Base-by-base conservation (phyloP, 2,113 vertebrate species). In the Paraplagusia blochii region DNA sequence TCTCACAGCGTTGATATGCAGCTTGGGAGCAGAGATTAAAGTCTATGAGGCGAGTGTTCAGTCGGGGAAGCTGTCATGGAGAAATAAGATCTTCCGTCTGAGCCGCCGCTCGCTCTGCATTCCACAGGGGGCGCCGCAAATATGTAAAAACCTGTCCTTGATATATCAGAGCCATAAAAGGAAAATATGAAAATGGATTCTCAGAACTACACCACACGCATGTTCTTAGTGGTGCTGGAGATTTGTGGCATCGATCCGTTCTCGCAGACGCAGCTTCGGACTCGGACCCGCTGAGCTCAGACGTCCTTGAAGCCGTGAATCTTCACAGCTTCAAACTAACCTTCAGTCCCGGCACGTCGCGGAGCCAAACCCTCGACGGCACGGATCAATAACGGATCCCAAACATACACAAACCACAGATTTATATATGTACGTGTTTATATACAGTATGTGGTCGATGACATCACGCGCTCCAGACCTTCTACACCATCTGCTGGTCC, bases 11-110 rank as follows among this genome's bases (percentile, higher is more conserved):
- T 42, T 72, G 58, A 58, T 79, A 53, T 72, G 67, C 22, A n/a
- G 74, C 47, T 69, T 60, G 69, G 69, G 71, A 76, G 73, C 3
- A n/a, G 35, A 76, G 75, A 76, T 81, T 69, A 74, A 67, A 76
- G 53, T 66, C 66, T 59, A 61, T 56, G 57, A 73, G 56, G 40
- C 1, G 22, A 69, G 58, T 64, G 66, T 33, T 29, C 22, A 29
- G 64, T 80, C 54, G 55, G 50, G 53, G 74, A 69, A 51, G 42
- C 52, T 55, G 58, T 58, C 75, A 74, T 9, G 50, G 74, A 53
- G 15, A 63, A 56, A 72, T 64, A 60, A 63, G 33, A 74, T 73
- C 66, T 12, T 39, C n/a, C 11, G 33, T 12, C 54, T 62, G 35
- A 61, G 66, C 69, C 67, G 40, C 14, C 53, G 17, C 54, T 55